Evolutionary conservation across 2,797 vertebrate genomes (phyloP), one percentile per base, ranked within the genome.

Genomic region (Varecia variegata): DNA sequence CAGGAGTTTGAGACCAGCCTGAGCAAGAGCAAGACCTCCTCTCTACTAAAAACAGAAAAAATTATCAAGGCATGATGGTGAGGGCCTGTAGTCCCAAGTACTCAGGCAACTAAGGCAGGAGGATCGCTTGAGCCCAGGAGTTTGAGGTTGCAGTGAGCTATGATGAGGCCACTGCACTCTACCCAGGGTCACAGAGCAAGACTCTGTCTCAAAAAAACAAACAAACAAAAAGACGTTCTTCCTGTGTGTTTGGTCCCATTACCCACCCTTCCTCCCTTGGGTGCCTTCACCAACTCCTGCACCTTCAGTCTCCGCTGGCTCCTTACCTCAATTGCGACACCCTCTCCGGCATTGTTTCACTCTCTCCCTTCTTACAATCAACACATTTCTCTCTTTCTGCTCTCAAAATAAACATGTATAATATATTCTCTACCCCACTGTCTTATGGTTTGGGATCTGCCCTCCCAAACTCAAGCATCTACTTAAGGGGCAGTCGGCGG

Each of bases 341-440:
- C 6, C 1, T 15, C 11, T 93, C 71, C 62, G 4, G 14, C 40
- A 73, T 54, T 89, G 20, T 70, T 81, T 35, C 3, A 3, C 11
- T 92, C 18, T 93, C 27, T 80, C 43, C 15, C 15, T 5, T 95
- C 32, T 73, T 90, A 73, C 47, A 50, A 25, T 30, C 65, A 32
- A 81, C 20, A 60, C 84, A 27, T 54, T 47, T 67, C 30, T 68
- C 21, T 60, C 71, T 83, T 62, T 17, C 7, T 38, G 62, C 38
- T 70, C 50, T 54, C 62, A 88, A 76, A 93, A 56, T 35, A 76
- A 84, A 80, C 35, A n/a, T n/a, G 18, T 35, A 73, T 12, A 58
- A 58, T 58, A 27, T 32, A 32, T 45, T 68, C 47, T 54, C 47
- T 74, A 2, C 40, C 45, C 11, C n/a, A 30, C 10, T 47, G 20